Evolutionary conservation across 2,113 vertebrate species (phyloP), one percentile per base, ranked within the genome.

Genomic region (Megaceryle maxima): DNA sequence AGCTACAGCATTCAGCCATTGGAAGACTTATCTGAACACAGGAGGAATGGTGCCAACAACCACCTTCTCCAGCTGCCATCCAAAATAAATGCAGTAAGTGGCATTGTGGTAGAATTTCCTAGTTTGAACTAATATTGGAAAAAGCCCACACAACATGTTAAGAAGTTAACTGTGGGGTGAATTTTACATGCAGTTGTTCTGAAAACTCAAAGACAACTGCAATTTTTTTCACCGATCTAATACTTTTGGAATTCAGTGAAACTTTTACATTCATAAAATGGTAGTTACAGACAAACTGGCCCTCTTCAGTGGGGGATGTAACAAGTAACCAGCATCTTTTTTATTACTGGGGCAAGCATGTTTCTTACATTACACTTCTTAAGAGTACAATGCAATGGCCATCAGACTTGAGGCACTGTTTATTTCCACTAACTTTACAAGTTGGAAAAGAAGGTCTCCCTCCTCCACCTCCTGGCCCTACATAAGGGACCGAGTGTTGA

Each of bases 251-350:
- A 95, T 76, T 68, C 2, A 69, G 16, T 26, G 57, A 43, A 69
- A 83, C 17, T 56, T 72, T 67, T 10, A 13, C 1, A 1, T 29
- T 73, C 22, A 24, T 20, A 43, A 22, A 75, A 55, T 0, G 0
- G 20, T 5, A 59, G 13, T 26, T 35, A 53, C 16, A 66, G 24
- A 26, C 13, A 83, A 86, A 41, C 4, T 9, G 16, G 7, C 13
- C 16, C 18, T 62, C 80, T 50, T 63, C 10, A 3, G 15, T 2
- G 18, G 53, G 73, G 37, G 37, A 37, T 63, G 3, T 3, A 66
- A 57, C 7, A 74, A 25, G 56, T 41, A 12, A 83, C 15, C 57
- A 37, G n/a, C 4, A 44, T 17, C 37, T 72, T 41, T 83, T 68
- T 35, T 17, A 6, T 39, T 80, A 39, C 16, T 53, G 29, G 16